Percentiles rank a stretch among this genome's conserved stretches.
These are phyloP conservation scores for Nephrotoma flavescens DNA, from an alignment of 2,888 invertebrate genomes.

Conservation along the genomic window DNA sequence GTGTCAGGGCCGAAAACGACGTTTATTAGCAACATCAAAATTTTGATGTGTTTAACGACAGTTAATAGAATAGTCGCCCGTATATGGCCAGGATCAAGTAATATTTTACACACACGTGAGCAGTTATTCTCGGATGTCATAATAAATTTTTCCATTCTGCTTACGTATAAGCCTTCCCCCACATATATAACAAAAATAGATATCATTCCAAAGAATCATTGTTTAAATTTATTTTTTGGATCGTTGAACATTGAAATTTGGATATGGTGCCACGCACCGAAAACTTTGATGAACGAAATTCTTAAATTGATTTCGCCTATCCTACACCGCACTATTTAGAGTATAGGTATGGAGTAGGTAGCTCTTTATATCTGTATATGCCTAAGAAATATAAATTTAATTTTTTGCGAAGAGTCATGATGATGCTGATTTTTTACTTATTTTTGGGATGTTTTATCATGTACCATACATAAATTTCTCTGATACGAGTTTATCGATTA, in stretches of 20 bases:
- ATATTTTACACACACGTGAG: too few species aligned
- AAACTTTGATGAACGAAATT: neutral
- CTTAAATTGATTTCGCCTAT: neutral
- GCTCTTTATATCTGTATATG: neutral
- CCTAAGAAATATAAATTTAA: neutral
- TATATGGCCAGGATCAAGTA: too few species aligned
- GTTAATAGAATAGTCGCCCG: too few species aligned
- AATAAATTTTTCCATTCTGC: too few species aligned
- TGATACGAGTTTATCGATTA: neutral
- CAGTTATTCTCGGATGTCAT: too few species aligned
- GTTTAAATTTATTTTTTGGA: neutral
- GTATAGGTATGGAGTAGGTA: neutral
- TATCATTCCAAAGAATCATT: neutral
- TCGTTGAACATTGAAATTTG: neutral
- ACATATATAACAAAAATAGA: neutral
- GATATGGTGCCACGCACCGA: neutral
- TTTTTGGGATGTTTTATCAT: neutral
- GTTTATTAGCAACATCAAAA: too few species aligned
- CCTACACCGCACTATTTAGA: neutral
- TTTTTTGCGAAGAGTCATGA: neutral
- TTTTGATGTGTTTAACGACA: too few species aligned
- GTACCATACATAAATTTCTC: neutral
- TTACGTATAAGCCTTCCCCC: too few species aligned
- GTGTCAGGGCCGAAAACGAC: too few species aligned
- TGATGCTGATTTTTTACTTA: neutral